These are phyloP conservation scores for Macropis europaea DNA, from an alignment of 2,888 invertebrate species.

Conservation along the genomic window DNA sequence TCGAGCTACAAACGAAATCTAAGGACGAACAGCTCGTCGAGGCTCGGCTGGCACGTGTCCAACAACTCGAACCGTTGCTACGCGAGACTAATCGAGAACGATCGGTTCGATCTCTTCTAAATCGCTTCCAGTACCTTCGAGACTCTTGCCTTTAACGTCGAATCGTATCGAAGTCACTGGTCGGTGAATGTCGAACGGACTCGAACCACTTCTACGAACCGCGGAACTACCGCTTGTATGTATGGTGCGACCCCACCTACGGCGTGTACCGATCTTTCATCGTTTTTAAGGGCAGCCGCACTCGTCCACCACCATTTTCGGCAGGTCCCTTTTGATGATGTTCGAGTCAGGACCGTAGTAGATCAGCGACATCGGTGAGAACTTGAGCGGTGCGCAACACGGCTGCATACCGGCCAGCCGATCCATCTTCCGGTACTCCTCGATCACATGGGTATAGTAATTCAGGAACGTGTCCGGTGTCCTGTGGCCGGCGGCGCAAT, in stretches of 20 bases:
- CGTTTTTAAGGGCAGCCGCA: slow-evolving; percentile 95
- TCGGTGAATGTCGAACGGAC: no score
- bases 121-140: not conserved
- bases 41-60: slow-evolving; percentile 3
- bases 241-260: no score
- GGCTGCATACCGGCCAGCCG: slow-evolving; percentile 90
- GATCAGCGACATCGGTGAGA: slow-evolving; percentile 95
- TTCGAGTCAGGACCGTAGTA: slow-evolving; percentile 94
- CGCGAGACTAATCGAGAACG: no score
- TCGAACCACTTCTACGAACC: not conserved
- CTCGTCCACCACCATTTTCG: slow-evolving; percentile 97
- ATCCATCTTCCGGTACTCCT: slow-evolving; percentile 91
- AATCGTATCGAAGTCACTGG: not conserved
- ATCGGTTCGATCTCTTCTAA: not conserved
- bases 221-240: no score
- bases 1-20: slow-evolving; percentile 20
- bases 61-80: not conserved
- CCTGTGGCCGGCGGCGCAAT: slow-evolving; percentile 88
- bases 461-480: slow-evolving; percentile 92
- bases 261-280: no score
- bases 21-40: slow-evolving; percentile 12
- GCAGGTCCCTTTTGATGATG: slow-evolving; percentile 95
- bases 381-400: slow-evolving; percentile 95
- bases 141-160: not conserved
- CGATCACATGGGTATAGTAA: slow-evolving; percentile 95